Percentiles rank a stretch among this genome's conserved stretches.
phyloP scores from a whole-genome alignment of 2,797 vertebrate species.

The Myotis planiceps region DNA sequence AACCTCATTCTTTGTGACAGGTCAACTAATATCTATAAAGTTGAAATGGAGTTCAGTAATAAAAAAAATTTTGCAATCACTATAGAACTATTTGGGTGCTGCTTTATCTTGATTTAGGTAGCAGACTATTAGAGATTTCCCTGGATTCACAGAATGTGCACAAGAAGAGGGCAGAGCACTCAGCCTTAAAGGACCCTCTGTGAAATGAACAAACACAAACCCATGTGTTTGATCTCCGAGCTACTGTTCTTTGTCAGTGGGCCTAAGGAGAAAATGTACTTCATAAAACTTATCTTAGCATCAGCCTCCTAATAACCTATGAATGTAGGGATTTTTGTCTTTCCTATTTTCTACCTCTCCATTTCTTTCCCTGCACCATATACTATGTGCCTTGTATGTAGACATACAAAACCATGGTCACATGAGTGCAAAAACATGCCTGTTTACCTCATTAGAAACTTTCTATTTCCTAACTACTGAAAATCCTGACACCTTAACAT shows the following conservation, averaged over 20 bases:
- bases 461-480: neutral
- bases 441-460: neutral
- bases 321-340: neutral
- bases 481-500: neutral
- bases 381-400: neutral
- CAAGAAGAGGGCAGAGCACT: neutral
- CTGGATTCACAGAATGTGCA: neutral
- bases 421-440: neutral
- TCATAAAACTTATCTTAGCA: neutral
- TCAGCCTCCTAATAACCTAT: neutral
- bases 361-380: neutral
- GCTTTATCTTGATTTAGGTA: conserved; percentile 66
- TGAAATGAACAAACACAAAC: neutral
- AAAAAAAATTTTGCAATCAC: conserved; percentile 35
- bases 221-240: neutral
- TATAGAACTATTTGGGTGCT: conserved; percentile 39
- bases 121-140: neutral
- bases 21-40: conserved; percentile 72
- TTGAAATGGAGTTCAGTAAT: conserved; percentile 64
- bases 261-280: neutral
- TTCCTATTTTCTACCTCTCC: neutral
- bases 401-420: neutral
- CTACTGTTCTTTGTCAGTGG: neutral
- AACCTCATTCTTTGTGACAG: conserved; percentile 58
- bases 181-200: neutral